phyloP scores from a whole-genome alignment of 1,140 invertebrate genomes.

The Macrobrachium rosenbergii region DNA sequence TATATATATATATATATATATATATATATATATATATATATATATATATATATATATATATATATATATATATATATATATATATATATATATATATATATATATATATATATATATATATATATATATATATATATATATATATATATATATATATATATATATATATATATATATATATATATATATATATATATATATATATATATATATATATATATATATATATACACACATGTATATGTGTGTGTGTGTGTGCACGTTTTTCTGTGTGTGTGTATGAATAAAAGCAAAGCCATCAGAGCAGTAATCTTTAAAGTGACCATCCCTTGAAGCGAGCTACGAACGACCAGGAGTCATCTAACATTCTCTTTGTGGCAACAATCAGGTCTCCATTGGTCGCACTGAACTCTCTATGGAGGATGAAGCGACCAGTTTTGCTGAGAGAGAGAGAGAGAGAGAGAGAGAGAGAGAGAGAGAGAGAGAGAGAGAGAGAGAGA shows the following conservation, averaged over 20 bases:
- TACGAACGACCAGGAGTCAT: too few species aligned
- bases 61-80: conserved; percentile 14
- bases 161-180: not conserved
- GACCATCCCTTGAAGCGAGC: too few species aligned
- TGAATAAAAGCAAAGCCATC: not conserved
- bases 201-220: not conserved
- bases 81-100: not conserved
- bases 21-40: conserved; percentile 7
- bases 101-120: not conserved
- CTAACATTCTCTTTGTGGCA: not conserved
- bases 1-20: conserved; percentile 7
- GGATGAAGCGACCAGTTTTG: not conserved
- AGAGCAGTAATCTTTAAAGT: not conserved
- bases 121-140: not conserved
- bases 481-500: not conserved
- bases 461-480: conserved; percentile 8
- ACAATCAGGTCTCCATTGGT: not conserved
- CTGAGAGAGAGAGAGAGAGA: conserved; percentile 1
- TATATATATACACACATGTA: not conserved
- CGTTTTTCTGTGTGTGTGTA: not conserved
- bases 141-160: conserved; percentile 1
- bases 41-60: not conserved
- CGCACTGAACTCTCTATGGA: not conserved
- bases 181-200: not conserved
- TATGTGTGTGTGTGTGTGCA: not conserved